Percentiles rank a stretch among this genome's conserved stretches.
phyloP scores from a whole-genome alignment of 2,113 vertebrate genomes.

The Poeciliopsis retropinna region DNA sequence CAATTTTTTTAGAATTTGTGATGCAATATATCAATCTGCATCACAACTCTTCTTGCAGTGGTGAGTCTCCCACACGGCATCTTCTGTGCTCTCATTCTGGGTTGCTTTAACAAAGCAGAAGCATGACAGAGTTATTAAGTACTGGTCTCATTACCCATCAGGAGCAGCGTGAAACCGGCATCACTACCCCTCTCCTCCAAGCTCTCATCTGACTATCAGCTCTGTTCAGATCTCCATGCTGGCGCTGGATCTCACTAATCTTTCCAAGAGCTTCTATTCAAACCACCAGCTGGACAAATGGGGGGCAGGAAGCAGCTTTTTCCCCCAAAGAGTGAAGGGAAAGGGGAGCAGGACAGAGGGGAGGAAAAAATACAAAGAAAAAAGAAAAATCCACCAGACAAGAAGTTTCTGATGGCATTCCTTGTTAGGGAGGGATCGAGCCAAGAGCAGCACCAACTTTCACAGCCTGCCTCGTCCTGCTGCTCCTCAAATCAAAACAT shows the following conservation, averaged over 20 bases:
- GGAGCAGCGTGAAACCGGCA: conserved; percentile 41
- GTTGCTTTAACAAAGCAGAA: conserved; percentile 10
- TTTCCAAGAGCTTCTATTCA: conserved; percentile 62
- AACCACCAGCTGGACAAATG: conserved; percentile 68
- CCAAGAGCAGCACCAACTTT: conserved; percentile 41
- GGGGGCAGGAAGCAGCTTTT: conserved; percentile 71
- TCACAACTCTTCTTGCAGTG: not conserved
- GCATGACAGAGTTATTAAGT: conserved; percentile 8
- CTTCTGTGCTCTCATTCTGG: conserved; percentile 18
- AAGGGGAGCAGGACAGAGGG: conserved; percentile 13
- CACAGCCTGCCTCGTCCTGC: conserved; percentile 12
- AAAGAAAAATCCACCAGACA: conserved; percentile 3
- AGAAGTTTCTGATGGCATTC: conserved; percentile 27
- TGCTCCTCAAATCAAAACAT: conserved; percentile 22
- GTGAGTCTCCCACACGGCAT: not conserved
- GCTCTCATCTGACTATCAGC: conserved; percentile 22
- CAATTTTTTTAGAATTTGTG: no score
- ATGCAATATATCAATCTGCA: not conserved
- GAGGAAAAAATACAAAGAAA: not conserved
- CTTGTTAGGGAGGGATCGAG: conserved; percentile 37
- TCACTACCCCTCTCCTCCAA: conserved; percentile 34
- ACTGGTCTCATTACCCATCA: conserved; percentile 28
- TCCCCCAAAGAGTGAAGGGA: conserved; percentile 36
- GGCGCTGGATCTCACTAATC: conserved; percentile 42
- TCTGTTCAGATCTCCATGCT: conserved; percentile 43